These are phyloP conservation scores for Lethrus apterus DNA, from an alignment of 1,140 invertebrate genomes.

Conservation along the genomic window DNA sequence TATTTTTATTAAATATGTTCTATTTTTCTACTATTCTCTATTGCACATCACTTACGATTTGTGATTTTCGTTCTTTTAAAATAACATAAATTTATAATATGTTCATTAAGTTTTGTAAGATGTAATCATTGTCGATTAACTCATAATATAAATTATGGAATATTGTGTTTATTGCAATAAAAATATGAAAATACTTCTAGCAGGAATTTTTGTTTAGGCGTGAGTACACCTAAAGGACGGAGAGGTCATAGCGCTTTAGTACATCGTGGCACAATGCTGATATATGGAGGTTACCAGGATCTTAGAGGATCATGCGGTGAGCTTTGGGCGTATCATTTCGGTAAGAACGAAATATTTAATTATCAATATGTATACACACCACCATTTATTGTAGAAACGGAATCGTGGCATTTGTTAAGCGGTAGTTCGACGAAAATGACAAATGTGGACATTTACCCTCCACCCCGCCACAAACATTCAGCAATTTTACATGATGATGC, in stretches of 20 bases:
- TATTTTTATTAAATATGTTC: too few relatives aligned
- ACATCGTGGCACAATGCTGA: constrained; percentile 69
- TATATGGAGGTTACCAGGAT: constrained; percentile 88
- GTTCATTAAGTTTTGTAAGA: too few relatives aligned
- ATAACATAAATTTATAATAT: too few relatives aligned
- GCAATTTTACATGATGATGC: constrained; percentile 69
- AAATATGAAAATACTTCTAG: too few relatives aligned
- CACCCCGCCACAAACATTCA: constrained; percentile 77
- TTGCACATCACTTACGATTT: too few relatives aligned
- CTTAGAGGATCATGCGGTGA: constrained; percentile 76
- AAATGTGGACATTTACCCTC: constrained; percentile 48
- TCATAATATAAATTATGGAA: too few relatives aligned
- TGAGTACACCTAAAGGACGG: constrained; percentile 63
- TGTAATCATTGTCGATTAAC: too few relatives aligned
- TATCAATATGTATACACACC: not conserved
- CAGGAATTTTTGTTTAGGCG: constrained; percentile 37
- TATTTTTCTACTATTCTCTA: too few relatives aligned
- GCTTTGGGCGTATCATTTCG: constrained; percentile 83
- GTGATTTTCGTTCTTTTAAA: too few relatives aligned
- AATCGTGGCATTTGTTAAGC: constrained; percentile 63
- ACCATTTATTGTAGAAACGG: constrained; percentile 52
- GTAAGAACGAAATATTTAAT: constrained; percentile 45
- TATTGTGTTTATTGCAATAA: too few relatives aligned
- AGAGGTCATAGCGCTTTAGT: constrained; percentile 78
- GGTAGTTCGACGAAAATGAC: constrained; percentile 23